Conservation (phyloP, 2,888 invertebrate species). For the Alsophila aescularia region DNA sequence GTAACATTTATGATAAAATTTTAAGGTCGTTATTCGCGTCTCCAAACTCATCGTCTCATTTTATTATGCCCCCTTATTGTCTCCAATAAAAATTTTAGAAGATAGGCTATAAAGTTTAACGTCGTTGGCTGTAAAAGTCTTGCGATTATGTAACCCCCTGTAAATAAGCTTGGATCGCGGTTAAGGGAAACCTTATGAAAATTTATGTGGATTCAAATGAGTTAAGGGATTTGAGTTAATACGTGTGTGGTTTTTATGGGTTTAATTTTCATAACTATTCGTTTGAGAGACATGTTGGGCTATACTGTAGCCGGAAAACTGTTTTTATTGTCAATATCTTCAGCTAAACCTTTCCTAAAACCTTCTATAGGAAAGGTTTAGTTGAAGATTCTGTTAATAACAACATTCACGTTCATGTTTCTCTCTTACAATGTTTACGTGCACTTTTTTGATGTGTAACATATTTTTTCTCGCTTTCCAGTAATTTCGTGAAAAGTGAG, state of each 20-base stretch:
- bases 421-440: no score
- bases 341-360: no score
- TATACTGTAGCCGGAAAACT: no score
- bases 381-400: no score
- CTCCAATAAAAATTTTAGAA: constrained; percentile 75
- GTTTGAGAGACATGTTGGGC: background rate
- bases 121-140: constrained; percentile 54
- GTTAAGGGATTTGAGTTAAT: constrained; percentile 15
- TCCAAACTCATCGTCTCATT: constrained; percentile 54
- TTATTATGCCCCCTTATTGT: constrained; percentile 76
- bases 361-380: no score
- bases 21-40: constrained; percentile 44
- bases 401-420: no score
- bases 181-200: constrained; percentile 27
- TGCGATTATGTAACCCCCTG: constrained; percentile 53
- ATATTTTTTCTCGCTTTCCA: no score
- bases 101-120: constrained; percentile 71
- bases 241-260: constrained; percentile 12
- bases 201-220: constrained; percentile 23
- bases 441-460: no score
- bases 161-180: constrained; percentile 47
- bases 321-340: no score
- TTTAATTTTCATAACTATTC: constrained; percentile 1
- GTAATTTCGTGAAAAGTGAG: no score
- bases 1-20: constrained; percentile 44